These are phyloP conservation scores for Magallana angulata DNA, from an alignment of 1,140 invertebrate species.

Conservation along the genomic window DNA sequence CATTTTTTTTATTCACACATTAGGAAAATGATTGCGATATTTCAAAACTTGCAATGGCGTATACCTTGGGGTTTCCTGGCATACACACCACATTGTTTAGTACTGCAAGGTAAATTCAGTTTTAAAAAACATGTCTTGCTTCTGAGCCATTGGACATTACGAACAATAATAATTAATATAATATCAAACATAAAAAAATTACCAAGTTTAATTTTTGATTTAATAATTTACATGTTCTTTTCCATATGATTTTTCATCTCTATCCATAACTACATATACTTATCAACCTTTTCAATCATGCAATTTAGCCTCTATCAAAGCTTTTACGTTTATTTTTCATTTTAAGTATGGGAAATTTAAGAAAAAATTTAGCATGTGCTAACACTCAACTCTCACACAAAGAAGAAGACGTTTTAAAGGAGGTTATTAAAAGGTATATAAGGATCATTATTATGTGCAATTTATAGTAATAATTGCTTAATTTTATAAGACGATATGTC, in stretches of 20 bases:
- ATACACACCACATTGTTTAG: constrained; percentile 75
- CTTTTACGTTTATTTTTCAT: neutral
- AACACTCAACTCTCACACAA: constrained; percentile 62
- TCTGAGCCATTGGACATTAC: too few relatives aligned
- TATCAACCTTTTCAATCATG: too few relatives aligned
- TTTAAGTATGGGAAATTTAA: constrained; percentile 63
- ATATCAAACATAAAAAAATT: too few relatives aligned
- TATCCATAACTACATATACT: too few relatives aligned
- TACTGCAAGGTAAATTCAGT: constrained; percentile 70
- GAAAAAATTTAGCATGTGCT: constrained; percentile 70
- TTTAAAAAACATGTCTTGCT: too few relatives aligned
- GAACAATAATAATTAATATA: too few relatives aligned
- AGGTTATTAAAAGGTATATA: constrained; percentile 73
- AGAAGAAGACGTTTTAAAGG: constrained; percentile 70
- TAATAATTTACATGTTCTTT: too few relatives aligned
- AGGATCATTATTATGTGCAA: neutral
- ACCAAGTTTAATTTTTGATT: too few relatives aligned
- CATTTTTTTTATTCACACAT: constrained; percentile 1
- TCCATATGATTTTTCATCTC: too few relatives aligned
- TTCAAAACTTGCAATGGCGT: constrained; percentile 73
- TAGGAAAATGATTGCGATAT: constrained; percentile 75
- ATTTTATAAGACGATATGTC: neutral
- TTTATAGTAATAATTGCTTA: neutral
- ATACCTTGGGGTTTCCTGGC: constrained; percentile 69
- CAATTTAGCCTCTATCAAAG: too few relatives aligned